These are phyloP conservation scores for Montipora capricornis DNA, from an alignment of 64 coral and sea anemone genomes.

Conservation along the genomic window DNA sequence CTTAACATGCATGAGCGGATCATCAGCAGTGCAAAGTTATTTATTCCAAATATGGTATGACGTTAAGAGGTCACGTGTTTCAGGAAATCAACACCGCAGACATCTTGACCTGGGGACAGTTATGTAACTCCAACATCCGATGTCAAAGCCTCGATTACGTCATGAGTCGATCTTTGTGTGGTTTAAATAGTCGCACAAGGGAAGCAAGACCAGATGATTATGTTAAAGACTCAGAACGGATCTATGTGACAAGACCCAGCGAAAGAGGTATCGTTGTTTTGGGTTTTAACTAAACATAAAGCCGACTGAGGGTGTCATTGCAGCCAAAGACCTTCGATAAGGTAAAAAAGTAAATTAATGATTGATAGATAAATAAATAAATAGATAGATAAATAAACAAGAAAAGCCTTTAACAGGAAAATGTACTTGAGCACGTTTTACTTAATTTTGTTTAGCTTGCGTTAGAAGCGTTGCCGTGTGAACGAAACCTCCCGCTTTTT, in stretches of 20 bases:
- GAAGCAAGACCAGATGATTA: background rate
- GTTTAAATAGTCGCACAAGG: background rate
- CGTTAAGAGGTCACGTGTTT: background rate
- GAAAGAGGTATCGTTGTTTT: background rate
- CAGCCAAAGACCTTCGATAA: too few relatives aligned
- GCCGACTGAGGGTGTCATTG: too few relatives aligned
- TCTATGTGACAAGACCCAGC: background rate
- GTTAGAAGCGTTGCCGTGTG: too few relatives aligned
- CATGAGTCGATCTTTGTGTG: background rate
- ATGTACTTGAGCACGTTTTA: too few relatives aligned
- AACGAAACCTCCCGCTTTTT: too few relatives aligned
- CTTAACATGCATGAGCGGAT: too few relatives aligned
- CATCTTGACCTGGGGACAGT: background rate
- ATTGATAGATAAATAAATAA: too few relatives aligned
- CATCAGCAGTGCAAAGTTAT: background rate
- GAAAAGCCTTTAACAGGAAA: too few relatives aligned
- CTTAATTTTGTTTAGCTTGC: too few relatives aligned
- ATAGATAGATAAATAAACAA: too few relatives aligned
- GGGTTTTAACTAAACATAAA: too few relatives aligned
- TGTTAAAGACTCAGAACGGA: background rate
- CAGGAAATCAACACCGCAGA: background rate
- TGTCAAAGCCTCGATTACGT: conserved; percentile 4
- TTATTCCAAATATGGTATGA: conserved; percentile 2
- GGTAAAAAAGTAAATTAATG: too few relatives aligned
- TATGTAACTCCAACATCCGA: background rate